These are phyloP conservation scores for Graptemys geographica DNA, from an alignment of 2,797 vertebrate species.

Conservation along the genomic window DNA sequence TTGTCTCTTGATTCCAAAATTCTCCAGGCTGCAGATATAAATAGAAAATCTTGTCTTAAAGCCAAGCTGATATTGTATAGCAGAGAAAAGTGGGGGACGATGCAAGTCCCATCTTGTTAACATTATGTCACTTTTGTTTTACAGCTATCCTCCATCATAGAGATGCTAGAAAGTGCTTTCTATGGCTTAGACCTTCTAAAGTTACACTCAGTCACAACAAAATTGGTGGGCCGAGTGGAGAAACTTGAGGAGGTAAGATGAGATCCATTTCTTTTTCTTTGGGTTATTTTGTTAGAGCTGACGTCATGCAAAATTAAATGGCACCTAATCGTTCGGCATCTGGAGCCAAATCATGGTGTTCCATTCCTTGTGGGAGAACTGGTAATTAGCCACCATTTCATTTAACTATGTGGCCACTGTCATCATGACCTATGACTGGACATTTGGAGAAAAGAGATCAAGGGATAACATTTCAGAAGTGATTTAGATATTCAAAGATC, in stretches of 20 bases:
- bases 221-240: slow-evolving; percentile 90
- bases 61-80: background rate
- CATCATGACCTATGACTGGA: too few relatives aligned
- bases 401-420: too few relatives aligned
- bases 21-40: rapidly evolving
- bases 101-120: background rate
- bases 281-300: rapidly evolving
- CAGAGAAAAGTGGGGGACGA: background rate
- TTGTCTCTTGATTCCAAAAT: background rate
- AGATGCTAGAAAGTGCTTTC: slow-evolving; percentile 94
- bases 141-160: slow-evolving; percentile 90
- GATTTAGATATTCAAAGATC: background rate
- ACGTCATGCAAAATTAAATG: background rate
- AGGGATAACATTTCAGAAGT: background rate
- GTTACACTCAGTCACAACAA: slow-evolving; percentile 90
- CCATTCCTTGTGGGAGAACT: background rate
- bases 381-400: background rate
- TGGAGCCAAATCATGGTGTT: background rate
- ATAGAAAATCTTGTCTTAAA: background rate
- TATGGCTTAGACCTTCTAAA: slow-evolving; percentile 95
- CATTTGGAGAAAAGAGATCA: background rate
- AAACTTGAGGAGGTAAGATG: slow-evolving; percentile 92
- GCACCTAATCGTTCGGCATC: background rate
- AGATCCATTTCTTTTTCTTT: background rate
- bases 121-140: slow-evolving; percentile 35